Evolutionary conservation across 2,888 invertebrate genomes (phyloP).

Genomic region (Macaria liturata): DNA sequence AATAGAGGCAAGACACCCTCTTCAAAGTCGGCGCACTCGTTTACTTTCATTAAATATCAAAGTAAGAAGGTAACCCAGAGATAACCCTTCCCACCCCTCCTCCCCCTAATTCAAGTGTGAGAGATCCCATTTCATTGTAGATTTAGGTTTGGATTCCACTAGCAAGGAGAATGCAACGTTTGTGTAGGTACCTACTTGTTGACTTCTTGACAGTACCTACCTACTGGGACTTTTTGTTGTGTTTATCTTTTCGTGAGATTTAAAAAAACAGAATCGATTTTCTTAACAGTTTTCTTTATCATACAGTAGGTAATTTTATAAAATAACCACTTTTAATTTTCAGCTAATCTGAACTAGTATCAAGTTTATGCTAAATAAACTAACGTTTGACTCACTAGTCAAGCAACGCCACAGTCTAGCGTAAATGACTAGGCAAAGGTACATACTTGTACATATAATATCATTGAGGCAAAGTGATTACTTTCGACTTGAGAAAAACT

Average conservation of each 20-base stretch:
- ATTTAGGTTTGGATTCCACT: constrained; percentile 29
- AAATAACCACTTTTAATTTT: too few species aligned
- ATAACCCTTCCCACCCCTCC: constrained; percentile 1
- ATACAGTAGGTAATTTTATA: too few species aligned
- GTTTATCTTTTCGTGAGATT: neutral
- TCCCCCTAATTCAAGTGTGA: constrained; percentile 18
- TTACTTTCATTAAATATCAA: constrained; percentile 15
- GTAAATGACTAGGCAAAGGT: too few species aligned
- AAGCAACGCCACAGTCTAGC: too few species aligned
- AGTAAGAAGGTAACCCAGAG: constrained; percentile 1
- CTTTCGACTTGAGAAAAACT: too few species aligned
- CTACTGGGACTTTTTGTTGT: neutral
- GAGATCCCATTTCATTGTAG: constrained; percentile 22
- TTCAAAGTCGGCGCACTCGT: constrained; percentile 13
- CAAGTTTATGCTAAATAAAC: too few species aligned
- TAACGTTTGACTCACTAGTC: too few species aligned
- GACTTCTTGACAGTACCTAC: constrained; percentile 3
- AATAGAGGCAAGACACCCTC: constrained; percentile 6
- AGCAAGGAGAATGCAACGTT: constrained; percentile 23
- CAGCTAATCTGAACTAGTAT: too few species aligned
- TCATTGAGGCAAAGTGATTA: too few species aligned
- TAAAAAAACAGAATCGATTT: too few species aligned
- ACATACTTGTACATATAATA: too few species aligned
- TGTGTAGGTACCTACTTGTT: constrained; percentile 17
- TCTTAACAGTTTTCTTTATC: too few species aligned